Evolutionary conservation across 2,888 invertebrate genomes (phyloP).

Genomic region (Mayetiola destructor): DNA sequence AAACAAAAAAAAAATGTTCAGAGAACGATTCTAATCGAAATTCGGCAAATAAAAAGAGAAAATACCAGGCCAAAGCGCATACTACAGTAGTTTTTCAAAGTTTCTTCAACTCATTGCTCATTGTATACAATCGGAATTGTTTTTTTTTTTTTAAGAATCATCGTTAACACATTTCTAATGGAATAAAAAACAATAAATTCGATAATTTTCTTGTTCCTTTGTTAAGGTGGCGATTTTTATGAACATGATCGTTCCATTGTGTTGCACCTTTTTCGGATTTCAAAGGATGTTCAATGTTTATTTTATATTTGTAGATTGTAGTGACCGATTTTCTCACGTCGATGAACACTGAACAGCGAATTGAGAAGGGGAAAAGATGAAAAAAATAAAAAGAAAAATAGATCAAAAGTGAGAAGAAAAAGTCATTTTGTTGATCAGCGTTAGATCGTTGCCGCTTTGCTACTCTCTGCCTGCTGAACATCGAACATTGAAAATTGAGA

Average conservation of each 20-base stretch:
- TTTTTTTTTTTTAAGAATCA: not conserved
- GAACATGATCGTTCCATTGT: not conserved
- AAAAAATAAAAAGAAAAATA: not conserved
- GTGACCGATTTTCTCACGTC: conserved; percentile 1
- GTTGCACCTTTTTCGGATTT: not conserved
- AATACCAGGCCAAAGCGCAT: too few relatives aligned
- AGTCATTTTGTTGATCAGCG: not conserved
- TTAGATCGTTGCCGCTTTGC: not conserved
- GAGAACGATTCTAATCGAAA: too few relatives aligned
- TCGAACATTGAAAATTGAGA: too few relatives aligned
- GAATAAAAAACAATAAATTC: not conserved
- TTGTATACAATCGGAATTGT: too few relatives aligned
- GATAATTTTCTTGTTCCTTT: conserved; percentile 1
- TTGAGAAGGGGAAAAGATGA: not conserved
- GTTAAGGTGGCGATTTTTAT: conserved; percentile 4
- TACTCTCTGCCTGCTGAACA: not conserved
- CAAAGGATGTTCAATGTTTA: too few relatives aligned
- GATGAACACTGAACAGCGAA: not conserved
- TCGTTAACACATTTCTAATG: conserved; percentile 9
- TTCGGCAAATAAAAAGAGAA: too few relatives aligned
- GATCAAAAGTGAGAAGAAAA: not conserved
- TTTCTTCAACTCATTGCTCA: too few relatives aligned
- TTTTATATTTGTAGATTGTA: too few relatives aligned
- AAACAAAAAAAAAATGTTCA: too few relatives aligned
- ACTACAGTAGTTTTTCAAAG: too few relatives aligned